Base-by-base conservation (phyloP, 1,140 invertebrate species). In the Listronotus oregonensis region DNA sequence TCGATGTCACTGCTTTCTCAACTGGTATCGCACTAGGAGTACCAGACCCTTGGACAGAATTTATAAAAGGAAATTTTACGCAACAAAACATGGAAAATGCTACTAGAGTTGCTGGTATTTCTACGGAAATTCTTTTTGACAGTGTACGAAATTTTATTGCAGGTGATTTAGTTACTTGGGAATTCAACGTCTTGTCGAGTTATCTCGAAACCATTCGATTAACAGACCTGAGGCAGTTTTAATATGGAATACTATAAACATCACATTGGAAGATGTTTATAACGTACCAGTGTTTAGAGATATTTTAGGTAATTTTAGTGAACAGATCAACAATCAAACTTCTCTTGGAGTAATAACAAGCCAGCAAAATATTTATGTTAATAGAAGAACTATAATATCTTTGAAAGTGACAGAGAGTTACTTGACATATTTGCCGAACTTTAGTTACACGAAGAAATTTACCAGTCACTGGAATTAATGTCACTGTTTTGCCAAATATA, bases 31-130 rank as follows among this genome's bases (percentile, higher is more conserved):
- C 40, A 4, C 54, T 7, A 4, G 46, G 37, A 8, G 12, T 21
- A 9, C 46, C 39, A n/a, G 62, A 64, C 46, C 31, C 52, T 2
- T 64, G 51, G 51, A 5, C n/a, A 12, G 51, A 47, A 42, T 64
- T 64, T 39, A 46, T 18, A 8, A 55, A 64, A 31, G 62, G 62
- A 3, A 64, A 56, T 42, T 56, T 56, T 40, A 21, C 62, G 2
- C 9, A 32, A 21, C 52, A 0, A 5, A 56, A 56, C 10, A 15
- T 55, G 2, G 43, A 64, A 39, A 5, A 1, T n/a, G 52, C 62
- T 40, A 32, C 21, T 31, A 0, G n/a, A 11, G 15, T 7, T 27
- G 32, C 44, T 10, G 34, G 34, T 37, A 49, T 56, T 11, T 47
- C 52, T 12, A 5, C 47, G 9, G 62, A 64, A 18, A 15, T n/a